phyloP scores from a whole-genome alignment of 92 coral and sea anemone species.

The Porites cylindrica region DNA sequence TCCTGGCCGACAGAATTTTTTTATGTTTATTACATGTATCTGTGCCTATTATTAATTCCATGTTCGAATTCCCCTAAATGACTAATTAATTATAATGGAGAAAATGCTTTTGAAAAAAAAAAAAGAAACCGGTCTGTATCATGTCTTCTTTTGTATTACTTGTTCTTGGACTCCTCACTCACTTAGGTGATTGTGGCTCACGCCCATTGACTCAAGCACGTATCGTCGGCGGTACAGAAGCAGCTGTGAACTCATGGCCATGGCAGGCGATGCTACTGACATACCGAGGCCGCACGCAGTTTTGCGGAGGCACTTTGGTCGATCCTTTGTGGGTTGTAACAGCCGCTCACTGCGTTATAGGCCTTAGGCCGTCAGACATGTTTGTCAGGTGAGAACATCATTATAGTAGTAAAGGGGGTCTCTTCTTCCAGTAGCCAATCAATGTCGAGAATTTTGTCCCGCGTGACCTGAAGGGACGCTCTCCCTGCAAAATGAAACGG shows the following conservation, averaged over 20 bases:
- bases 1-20: too few species aligned
- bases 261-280: constrained; percentile 38
- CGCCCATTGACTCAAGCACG: constrained; percentile 23
- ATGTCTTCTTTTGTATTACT: not conserved
- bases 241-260: constrained; percentile 32
- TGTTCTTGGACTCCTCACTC: not conserved
- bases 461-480: too few species aligned
- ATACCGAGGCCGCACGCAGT: not conserved
- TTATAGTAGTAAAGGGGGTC: too few species aligned
- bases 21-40: too few species aligned
- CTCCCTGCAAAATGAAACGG: too few species aligned
- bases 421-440: too few species aligned
- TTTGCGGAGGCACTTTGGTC: constrained; percentile 37
- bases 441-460: too few species aligned
- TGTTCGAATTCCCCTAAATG: too few species aligned
- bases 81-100: too few species aligned
- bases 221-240: constrained; percentile 32
- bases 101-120: too few species aligned
- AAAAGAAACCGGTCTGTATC: too few species aligned
- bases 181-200: constrained; percentile 5
- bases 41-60: too few species aligned
- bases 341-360: constrained; percentile 33
- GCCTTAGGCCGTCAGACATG: not conserved
- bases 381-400: not conserved
- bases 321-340: constrained; percentile 35